These are phyloP conservation scores for Psilopsiagon aymara DNA, from an alignment of 2,113 vertebrate species.

Conservation along the genomic window DNA sequence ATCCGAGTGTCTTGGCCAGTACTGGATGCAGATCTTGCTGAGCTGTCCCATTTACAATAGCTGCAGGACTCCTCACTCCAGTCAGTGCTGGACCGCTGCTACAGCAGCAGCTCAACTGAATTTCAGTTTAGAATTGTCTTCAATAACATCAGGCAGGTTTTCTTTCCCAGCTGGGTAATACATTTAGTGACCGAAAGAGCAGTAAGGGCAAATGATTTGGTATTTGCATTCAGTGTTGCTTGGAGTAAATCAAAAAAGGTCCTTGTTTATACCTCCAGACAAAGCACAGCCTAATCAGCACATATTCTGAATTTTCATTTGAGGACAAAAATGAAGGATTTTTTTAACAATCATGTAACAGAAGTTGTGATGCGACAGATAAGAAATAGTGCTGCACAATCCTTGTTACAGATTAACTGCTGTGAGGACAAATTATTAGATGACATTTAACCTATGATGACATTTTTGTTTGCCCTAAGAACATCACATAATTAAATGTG, in stretches of 20 bases:
- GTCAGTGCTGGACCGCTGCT: not conserved
- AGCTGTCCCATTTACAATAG: not conserved
- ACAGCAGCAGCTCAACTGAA: not conserved
- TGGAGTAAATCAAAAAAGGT: not conserved
- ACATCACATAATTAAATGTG: slow-evolving; percentile 36
- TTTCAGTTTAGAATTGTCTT: not conserved
- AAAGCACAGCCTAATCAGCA: not conserved
- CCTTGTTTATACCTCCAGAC: not conserved
- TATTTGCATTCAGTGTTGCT: not conserved
- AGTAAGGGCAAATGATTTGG: not conserved
- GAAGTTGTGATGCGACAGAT: not conserved
- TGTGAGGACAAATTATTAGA: slow-evolving; percentile 26
- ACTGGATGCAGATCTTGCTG: not conserved
- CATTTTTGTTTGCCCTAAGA: slow-evolving; percentile 44
- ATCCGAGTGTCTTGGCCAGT: not conserved
- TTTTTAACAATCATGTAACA: not conserved
- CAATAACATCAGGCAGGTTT: not conserved
- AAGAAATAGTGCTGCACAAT: not conserved
- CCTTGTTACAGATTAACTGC: not conserved
- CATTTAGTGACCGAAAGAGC: not conserved
- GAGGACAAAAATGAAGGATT: not conserved
- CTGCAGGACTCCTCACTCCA: not conserved
- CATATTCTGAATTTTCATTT: not conserved
- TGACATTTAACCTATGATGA: slow-evolving; percentile 38
- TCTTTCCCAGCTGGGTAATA: not conserved